Conservation (phyloP, 2,888 invertebrate genomes). For the Drosophila eohydei region DNA sequence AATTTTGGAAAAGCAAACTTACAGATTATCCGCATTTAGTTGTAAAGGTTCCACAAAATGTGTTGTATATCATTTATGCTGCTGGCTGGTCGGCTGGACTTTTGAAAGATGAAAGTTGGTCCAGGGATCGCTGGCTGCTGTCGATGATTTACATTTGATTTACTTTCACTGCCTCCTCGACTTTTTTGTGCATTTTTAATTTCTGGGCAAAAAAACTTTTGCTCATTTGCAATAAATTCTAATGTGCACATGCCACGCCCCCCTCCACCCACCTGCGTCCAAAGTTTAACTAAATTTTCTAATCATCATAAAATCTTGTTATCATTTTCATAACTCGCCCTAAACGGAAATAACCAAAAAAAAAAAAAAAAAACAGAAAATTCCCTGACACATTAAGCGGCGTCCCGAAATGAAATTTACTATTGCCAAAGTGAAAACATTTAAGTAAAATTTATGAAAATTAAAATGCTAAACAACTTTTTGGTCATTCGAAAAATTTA, state of each 20-base stretch:
- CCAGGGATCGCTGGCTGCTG: slow-evolving; percentile 54
- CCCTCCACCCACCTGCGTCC: neutral
- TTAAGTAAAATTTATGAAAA: slow-evolving; percentile 84
- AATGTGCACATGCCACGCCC: slow-evolving; percentile 37
- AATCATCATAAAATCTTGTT: slow-evolving; percentile 82
- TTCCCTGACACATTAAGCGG: slow-evolving; percentile 72
- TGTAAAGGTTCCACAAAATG: slow-evolving; percentile 81
- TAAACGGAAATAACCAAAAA: neutral
- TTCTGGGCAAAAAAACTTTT: slow-evolving; percentile 24
- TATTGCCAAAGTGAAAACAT: slow-evolving; percentile 55
- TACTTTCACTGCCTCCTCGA: slow-evolving; percentile 57
- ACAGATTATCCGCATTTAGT: slow-evolving; percentile 84
- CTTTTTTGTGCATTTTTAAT: slow-evolving; percentile 27
- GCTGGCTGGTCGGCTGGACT: slow-evolving; percentile 42
- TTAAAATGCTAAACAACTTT: slow-evolving; percentile 81
- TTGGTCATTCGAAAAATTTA: slow-evolving; percentile 78
- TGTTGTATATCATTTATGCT: slow-evolving; percentile 79
- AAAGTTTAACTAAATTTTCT: slow-evolving; percentile 67
- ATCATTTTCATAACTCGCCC: slow-evolving; percentile 68
- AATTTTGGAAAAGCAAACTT: slow-evolving; percentile 80
- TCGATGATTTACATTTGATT: slow-evolving; percentile 81
- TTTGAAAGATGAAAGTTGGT: slow-evolving; percentile 72
- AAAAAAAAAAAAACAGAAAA: slow-evolving; percentile 26
- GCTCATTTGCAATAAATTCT: slow-evolving; percentile 77
- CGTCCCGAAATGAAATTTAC: slow-evolving; percentile 50